Conservation (phyloP, 2,113 vertebrate genomes). For the Ifrita kowaldi region DNA sequence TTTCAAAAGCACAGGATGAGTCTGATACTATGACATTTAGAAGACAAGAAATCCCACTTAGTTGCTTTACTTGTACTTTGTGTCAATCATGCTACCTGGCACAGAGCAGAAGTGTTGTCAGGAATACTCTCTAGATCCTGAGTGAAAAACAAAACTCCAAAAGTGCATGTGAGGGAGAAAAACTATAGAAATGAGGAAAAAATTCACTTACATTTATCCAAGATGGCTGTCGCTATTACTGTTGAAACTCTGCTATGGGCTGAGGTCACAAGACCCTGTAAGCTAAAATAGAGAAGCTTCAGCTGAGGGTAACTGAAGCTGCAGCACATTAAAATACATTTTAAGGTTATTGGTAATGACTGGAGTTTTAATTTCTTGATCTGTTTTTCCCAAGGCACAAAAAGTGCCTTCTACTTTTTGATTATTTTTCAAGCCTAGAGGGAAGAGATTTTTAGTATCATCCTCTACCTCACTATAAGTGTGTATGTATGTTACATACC, state of each 20-base stretch:
- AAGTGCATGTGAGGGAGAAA: slow-evolving; percentile 57
- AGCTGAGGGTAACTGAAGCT: slow-evolving; percentile 63
- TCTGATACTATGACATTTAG: neutral
- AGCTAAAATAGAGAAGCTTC: slow-evolving; percentile 63
- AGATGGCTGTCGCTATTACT: slow-evolving; percentile 56
- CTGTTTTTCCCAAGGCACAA: neutral
- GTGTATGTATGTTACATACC: neutral
- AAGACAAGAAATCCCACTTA: slow-evolving; percentile 2
- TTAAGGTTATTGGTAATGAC: slow-evolving; percentile 45
- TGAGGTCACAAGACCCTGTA: slow-evolving; percentile 67
- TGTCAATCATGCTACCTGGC: neutral
- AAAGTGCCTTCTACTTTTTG: neutral
- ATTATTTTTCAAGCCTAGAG: slow-evolving; percentile 10
- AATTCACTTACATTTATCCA: slow-evolving; percentile 64
- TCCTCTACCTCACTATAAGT: neutral
- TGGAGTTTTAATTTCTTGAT: slow-evolving; percentile 27
- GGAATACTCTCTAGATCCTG: neutral
- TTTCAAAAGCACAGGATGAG: neutral
- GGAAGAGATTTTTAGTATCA: neutral
- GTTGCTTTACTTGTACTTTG: neutral
- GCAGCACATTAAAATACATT: slow-evolving; percentile 60
- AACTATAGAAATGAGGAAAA: slow-evolving; percentile 65
- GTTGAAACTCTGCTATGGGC: slow-evolving; percentile 64
- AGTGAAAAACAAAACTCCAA: slow-evolving; percentile 13
- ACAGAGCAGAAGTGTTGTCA: neutral